Conservation (phyloP, 2,888 invertebrate species). For the Rotaria socialis region DNA sequence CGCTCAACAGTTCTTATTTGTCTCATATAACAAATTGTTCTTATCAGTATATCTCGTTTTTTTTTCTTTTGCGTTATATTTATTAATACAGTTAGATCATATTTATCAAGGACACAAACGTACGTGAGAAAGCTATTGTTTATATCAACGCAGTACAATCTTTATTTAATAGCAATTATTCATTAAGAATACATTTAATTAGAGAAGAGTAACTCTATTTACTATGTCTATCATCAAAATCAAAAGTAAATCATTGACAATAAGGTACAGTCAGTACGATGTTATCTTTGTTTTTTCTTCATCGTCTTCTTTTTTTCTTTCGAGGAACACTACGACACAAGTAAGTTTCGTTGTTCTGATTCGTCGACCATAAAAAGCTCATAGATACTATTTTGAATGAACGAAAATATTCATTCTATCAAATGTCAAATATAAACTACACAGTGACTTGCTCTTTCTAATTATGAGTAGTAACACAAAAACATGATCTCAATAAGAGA, state of each 20-base stretch:
- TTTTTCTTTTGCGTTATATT: not conserved
- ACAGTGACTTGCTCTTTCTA: not conserved
- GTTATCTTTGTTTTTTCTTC: not conserved
- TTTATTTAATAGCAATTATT: not conserved
- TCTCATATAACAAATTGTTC: not conserved
- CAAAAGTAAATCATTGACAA: not conserved
- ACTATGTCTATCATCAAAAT: not conserved
- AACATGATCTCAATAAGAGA: too few relatives aligned
- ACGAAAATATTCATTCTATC: too few relatives aligned
- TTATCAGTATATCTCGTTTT: not conserved
- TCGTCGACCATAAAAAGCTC: too few relatives aligned
- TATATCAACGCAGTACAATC: not conserved
- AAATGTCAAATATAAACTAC: not conserved
- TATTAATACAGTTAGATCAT: not conserved
- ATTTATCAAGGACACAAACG: not conserved
- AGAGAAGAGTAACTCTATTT: not conserved
- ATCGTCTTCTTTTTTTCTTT: not conserved
- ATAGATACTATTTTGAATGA: too few relatives aligned
- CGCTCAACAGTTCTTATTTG: not conserved
- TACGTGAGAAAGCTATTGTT: not conserved
- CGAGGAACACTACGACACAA: too few relatives aligned
- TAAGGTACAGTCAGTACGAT: not conserved
- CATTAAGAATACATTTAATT: not conserved
- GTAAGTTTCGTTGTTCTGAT: too few relatives aligned
- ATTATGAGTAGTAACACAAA: not conserved